A percentile compares a stretch with the other conserved stretches of the same genome.
Evolutionary conservation across 2,797 vertebrate species (phyloP).

Genomic region (Natrix natrix): DNA sequence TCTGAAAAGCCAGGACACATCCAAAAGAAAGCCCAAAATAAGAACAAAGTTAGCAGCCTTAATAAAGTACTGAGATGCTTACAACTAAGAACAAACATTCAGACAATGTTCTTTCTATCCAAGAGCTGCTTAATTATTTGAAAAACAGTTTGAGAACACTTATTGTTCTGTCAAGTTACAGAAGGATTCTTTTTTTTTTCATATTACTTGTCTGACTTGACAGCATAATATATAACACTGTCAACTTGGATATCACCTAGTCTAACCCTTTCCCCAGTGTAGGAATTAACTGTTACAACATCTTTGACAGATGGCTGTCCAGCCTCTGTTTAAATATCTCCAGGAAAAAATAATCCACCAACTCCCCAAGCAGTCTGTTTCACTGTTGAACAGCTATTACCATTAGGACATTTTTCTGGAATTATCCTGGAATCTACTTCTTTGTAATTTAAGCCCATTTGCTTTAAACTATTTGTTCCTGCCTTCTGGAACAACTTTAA

Average conservation of each 20-base stretch:
- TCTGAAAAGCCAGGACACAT: conserved; percentile 3
- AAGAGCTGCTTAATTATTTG: conserved; percentile 23
- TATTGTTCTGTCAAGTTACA: background rate
- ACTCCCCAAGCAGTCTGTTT: background rate
- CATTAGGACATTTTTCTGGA: background rate
- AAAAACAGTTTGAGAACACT: background rate
- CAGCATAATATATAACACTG: background rate
- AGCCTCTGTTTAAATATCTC: background rate
- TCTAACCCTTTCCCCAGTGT: background rate
- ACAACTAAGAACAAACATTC: background rate
- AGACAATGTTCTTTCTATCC: background rate
- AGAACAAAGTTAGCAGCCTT: background rate
- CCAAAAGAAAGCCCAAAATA: background rate
- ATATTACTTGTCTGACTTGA: background rate
- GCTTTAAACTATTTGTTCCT: background rate
- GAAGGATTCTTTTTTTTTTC: background rate
- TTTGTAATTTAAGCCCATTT: background rate
- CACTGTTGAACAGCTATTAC: background rate
- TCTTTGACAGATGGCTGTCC: background rate
- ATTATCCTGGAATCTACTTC: background rate
- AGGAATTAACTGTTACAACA: background rate
- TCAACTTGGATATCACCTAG: background rate
- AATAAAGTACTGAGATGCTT: background rate
- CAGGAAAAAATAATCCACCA: background rate
- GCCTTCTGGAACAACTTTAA: background rate